A percentile compares a stretch with the other conserved stretches of the same genome.
Evolutionary conservation across 1,140 invertebrate species (phyloP).

Genomic region (Paraescarpia echinospica): DNA sequence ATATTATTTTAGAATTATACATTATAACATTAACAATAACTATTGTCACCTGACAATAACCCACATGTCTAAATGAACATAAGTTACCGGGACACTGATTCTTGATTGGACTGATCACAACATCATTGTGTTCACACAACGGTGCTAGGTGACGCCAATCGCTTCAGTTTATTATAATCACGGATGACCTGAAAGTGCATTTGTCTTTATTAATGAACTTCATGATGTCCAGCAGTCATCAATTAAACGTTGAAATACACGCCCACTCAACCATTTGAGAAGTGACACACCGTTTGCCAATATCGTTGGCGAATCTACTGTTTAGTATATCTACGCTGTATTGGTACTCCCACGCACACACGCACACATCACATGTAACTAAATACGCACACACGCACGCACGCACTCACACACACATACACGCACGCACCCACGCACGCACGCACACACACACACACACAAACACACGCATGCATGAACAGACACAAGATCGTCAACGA

Average conservation of each 20-base stretch:
- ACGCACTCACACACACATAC: too few species aligned
- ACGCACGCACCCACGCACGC: too few species aligned
- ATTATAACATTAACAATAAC: too few species aligned
- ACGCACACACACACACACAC: too few species aligned
- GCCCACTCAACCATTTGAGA: background rate
- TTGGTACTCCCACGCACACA: background rate
- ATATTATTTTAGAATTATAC: too few species aligned
- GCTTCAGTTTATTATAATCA: background rate
- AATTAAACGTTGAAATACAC: background rate
- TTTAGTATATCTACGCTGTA: background rate
- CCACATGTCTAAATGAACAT: too few species aligned
- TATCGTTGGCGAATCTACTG: background rate
- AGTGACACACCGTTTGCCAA: background rate
- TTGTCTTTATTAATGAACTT: background rate
- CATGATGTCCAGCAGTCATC: background rate
- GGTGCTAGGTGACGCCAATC: background rate
- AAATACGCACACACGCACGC: too few species aligned
- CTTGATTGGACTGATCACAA: background rate
- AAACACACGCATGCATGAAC: too few species aligned
- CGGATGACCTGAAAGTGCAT: background rate
- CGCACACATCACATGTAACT: too few species aligned
- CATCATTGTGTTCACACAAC: background rate
- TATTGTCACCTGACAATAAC: too few species aligned
- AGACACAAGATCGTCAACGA: too few species aligned
- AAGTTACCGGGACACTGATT: background rate